Conservation (phyloP, 2,113 vertebrate genomes). For the Struthio camelus region DNA sequence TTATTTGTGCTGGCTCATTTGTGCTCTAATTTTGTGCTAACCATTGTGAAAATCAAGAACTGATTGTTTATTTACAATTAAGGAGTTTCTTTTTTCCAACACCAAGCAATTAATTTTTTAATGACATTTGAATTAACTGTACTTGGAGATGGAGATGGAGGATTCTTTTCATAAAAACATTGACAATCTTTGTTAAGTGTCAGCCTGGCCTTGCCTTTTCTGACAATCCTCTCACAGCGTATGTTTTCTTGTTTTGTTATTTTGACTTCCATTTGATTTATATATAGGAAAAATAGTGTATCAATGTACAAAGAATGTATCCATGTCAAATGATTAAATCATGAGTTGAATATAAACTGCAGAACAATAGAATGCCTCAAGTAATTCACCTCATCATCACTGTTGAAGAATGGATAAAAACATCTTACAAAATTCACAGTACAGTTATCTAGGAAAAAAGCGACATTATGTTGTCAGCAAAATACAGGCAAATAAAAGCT, state of each 20-base stretch:
- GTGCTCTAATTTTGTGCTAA: constrained; percentile 5
- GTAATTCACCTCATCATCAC: background rate
- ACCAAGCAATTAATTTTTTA: background rate
- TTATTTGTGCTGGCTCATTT: background rate
- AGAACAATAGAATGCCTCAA: constrained; percentile 15
- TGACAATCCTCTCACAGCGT: background rate
- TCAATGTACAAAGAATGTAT: background rate
- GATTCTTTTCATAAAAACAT: background rate
- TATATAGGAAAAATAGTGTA: background rate
- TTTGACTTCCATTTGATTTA: background rate
- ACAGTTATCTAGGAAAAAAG: background rate
- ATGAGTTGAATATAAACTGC: background rate
- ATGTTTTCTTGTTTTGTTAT: background rate
- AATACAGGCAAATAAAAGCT: background rate
- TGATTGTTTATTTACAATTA: constrained; percentile 42
- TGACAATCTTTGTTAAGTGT: background rate
- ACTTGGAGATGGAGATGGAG: constrained; percentile 8
- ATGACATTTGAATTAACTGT: constrained; percentile 14
- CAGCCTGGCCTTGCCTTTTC: background rate
- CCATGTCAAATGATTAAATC: constrained; percentile 25
- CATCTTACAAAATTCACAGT: background rate
- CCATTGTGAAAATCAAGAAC: constrained; percentile 27
- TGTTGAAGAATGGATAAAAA: constrained; percentile 11
- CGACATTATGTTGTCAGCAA: background rate
- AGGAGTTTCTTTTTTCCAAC: background rate